Evolutionary conservation across 2,888 invertebrate genomes (phyloP).

Genomic region (Pseudococcus jackbeardsleyi): DNA sequence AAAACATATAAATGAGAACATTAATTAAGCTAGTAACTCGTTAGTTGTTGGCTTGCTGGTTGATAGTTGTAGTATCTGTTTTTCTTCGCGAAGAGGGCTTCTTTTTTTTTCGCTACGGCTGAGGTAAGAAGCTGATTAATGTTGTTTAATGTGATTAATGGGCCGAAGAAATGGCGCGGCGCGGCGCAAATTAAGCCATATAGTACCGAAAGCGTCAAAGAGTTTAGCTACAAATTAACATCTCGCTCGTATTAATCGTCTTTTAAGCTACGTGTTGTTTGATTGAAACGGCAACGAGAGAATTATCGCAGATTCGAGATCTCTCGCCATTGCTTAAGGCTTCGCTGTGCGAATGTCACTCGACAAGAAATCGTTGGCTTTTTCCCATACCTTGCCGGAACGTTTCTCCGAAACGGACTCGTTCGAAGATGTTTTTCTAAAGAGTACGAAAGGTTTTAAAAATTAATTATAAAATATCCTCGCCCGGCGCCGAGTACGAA

Average conservation of each 20-base stretch:
- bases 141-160: slow-evolving; percentile 59
- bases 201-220: slow-evolving; percentile 12
- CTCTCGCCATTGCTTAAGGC: background rate
- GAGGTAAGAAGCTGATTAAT: slow-evolving; percentile 58
- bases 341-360: background rate
- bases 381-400: too few species aligned
- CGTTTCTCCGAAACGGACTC: background rate
- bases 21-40: slow-evolving; percentile 27
- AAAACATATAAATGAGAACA: slow-evolving; percentile 48
- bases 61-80: slow-evolving; percentile 29
- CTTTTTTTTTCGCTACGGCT: slow-evolving; percentile 9
- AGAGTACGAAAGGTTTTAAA: slow-evolving; percentile 32
- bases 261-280: slow-evolving; percentile 32
- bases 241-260: slow-evolving; percentile 55
- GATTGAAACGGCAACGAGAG: slow-evolving; percentile 12
- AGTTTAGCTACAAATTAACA: slow-evolving; percentile 59
- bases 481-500: slow-evolving; percentile 9
- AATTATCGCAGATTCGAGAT: background rate
- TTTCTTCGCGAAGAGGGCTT: background rate
- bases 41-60: slow-evolving; percentile 9
- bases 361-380: background rate
- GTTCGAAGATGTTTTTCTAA: background rate
- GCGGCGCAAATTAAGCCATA: slow-evolving; percentile 52
- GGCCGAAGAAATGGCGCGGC: slow-evolving; percentile 32
- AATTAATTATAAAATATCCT: slow-evolving; percentile 39